Evolutionary conservation across 2,888 invertebrate genomes (phyloP).

Genomic region (Acanthacorydalis orientalis): DNA sequence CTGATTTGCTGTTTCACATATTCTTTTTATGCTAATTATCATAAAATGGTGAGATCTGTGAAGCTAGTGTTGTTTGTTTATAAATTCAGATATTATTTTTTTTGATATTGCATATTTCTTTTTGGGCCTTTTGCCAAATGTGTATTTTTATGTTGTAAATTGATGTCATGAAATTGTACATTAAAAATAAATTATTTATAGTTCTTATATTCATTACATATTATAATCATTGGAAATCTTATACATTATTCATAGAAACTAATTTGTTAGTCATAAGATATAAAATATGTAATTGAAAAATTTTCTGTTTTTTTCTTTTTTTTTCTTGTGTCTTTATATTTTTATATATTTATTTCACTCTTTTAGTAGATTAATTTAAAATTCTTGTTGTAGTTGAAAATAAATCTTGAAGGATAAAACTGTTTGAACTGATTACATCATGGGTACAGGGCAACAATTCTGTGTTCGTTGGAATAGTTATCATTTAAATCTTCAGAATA

Average conservation of each 20-base stretch:
- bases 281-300: not conserved
- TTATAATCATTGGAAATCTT: too few relatives aligned
- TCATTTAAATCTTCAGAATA: conserved; percentile 60
- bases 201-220: too few relatives aligned
- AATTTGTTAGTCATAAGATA: not conserved
- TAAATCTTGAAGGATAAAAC: too few relatives aligned
- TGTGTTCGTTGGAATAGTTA: conserved; percentile 72
- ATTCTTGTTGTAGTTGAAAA: not conserved
- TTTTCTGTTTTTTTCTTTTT: not conserved
- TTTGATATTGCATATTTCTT: too few relatives aligned
- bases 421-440: conserved; percentile 2
- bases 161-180: too few relatives aligned
- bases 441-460: conserved; percentile 40
- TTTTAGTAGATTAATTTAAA: not conserved
- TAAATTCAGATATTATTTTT: too few relatives aligned
- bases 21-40: not conserved
- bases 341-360: too few relatives aligned
- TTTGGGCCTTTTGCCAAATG: too few relatives aligned
- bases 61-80: too few relatives aligned
- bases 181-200: too few relatives aligned
- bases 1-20: not conserved
- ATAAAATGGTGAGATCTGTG: too few relatives aligned
- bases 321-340: not conserved
- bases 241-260: not conserved
- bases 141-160: too few relatives aligned